Evolutionary conservation across 2,888 invertebrate genomes (phyloP).

Genomic region (Drosophila mettleri): DNA sequence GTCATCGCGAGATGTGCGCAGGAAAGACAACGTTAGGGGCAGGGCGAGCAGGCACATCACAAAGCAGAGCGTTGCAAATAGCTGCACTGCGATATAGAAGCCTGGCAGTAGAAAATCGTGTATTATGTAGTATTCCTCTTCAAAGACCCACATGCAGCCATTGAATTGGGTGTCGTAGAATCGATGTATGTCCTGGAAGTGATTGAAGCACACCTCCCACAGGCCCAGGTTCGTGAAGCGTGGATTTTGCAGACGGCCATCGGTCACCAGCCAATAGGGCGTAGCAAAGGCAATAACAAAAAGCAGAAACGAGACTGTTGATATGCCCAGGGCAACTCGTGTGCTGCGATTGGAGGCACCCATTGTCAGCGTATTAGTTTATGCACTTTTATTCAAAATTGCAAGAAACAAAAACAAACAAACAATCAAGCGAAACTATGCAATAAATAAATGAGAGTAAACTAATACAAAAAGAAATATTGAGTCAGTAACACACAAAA

Average conservation of each 20-base stretch:
- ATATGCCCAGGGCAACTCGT: constrained; percentile 87
- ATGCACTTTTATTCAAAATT: not conserved
- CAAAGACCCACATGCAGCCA: constrained; percentile 98
- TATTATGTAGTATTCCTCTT: constrained; percentile 98
- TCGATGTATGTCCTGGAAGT: constrained; percentile 94
- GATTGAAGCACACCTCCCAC: constrained; percentile 97
- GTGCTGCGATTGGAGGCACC: constrained; percentile 84
- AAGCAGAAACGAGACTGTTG: constrained; percentile 89
- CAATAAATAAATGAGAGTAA: constrained; percentile 18
- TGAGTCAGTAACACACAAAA: constrained; percentile 47
- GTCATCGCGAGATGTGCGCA: constrained; percentile 91
- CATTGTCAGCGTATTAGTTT: constrained; percentile 64
- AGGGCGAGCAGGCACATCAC: constrained; percentile 91
- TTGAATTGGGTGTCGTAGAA: constrained; percentile 93
- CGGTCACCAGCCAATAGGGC: constrained; percentile 94
- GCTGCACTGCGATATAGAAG: constrained; percentile 97
- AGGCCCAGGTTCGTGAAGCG: constrained; percentile 94
- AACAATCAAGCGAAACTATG: constrained; percentile 5
- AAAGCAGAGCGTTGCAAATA: constrained; percentile 95
- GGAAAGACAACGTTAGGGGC: constrained; percentile 90
- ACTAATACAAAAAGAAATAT: constrained; percentile 34
- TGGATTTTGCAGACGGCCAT: constrained; percentile 90
- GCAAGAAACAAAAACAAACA: constrained; percentile 1
- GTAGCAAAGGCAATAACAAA: constrained; percentile 93
- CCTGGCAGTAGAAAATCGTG: constrained; percentile 94